Evolutionary conservation across 2,888 invertebrate genomes (phyloP), one percentile per base, ranked within the genome.

Genomic region (Herminia tarsipennalis): DNA sequence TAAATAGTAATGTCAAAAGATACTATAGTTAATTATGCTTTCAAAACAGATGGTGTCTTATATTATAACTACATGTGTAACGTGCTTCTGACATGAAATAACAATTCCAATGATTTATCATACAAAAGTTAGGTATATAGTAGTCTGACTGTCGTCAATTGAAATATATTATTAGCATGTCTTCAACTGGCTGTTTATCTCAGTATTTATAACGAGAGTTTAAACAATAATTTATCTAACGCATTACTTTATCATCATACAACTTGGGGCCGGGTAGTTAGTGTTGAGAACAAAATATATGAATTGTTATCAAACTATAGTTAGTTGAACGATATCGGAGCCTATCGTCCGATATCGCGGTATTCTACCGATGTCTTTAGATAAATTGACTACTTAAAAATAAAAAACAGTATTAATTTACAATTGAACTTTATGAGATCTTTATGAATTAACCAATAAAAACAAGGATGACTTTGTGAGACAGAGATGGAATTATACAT

Each of bases 201-300:
- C 46, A 40, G 39, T 36, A 30, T 22, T 17, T 5, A 18, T 40
- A 65, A 63, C 52, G 34, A 66, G 42, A 65, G 48, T 45, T 47
- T 30, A 50, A 62, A 61, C 33, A 62, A 62, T 65, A 66, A 47
- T 24, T 63, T 57, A 36, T 44, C 66, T 64, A 63, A 55, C 14
- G 34, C 34, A 58, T 66, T 64, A 40, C 39, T 32, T 61, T 32
- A 58, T 32, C 48, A 44, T 49, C 43, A 33, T 63, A 57, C 40
- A 63, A 58, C 52, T 65, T 56, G 49, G 62, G 48, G 46, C 53
- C 37, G 51, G 37, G 39, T 52, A 36, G 35, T 58, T 51, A 58
- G 63, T 41, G 45, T 44, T 38, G 38, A 18, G 32, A 48, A 56
- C 56, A 14, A 29, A 56, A 47, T 32, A n/a, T 33, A 30, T 43